A percentile compares a stretch with the other conserved stretches of the same genome.
Conservation (phyloP, 2,888 invertebrate genomes). For the Chymomyza amoena region DNA sequence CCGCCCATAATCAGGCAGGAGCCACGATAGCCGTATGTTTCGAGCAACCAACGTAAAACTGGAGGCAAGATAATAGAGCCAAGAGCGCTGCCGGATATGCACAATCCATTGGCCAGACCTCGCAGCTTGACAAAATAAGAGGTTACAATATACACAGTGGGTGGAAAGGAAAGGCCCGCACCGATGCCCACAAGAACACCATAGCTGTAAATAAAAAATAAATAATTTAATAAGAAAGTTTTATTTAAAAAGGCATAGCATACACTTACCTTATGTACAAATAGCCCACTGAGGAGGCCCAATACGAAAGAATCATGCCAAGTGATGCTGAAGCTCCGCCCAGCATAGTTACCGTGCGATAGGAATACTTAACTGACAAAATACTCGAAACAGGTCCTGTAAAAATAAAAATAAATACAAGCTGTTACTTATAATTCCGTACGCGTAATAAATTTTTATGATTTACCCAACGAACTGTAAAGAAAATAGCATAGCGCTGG, state of each 20-base stretch:
- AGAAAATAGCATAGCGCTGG: conserved; percentile 93
- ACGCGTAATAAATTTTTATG: not conserved
- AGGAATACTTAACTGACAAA: conserved; percentile 90
- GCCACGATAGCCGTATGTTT: conserved; percentile 85
- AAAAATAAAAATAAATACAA: conserved; percentile 53
- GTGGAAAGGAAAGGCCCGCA: conserved; percentile 91
- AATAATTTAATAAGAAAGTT: not conserved
- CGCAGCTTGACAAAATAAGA: conserved; percentile 89
- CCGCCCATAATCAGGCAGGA: conserved; percentile 90
- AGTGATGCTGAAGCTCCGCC: conserved; percentile 90
- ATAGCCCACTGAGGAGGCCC: conserved; percentile 88
- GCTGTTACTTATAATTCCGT: not conserved
- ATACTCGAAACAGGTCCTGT: conserved; percentile 91
- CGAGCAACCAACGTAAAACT: conserved; percentile 84
- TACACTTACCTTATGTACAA: conserved; percentile 86
- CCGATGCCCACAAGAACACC: conserved; percentile 90
- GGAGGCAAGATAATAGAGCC: conserved; percentile 92
- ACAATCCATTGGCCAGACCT: conserved; percentile 91
- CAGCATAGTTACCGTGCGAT: conserved; percentile 88
- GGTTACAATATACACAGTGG: conserved; percentile 93
- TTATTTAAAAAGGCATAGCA: too few relatives aligned
- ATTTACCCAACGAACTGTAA: conserved; percentile 90
- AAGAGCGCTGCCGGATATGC: conserved; percentile 92
- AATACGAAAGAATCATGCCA: conserved; percentile 91
- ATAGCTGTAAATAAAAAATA: conserved; percentile 81